phyloP scores from a whole-genome alignment of 2,888 invertebrate species.

The Cryptocephalus moraei region DNA sequence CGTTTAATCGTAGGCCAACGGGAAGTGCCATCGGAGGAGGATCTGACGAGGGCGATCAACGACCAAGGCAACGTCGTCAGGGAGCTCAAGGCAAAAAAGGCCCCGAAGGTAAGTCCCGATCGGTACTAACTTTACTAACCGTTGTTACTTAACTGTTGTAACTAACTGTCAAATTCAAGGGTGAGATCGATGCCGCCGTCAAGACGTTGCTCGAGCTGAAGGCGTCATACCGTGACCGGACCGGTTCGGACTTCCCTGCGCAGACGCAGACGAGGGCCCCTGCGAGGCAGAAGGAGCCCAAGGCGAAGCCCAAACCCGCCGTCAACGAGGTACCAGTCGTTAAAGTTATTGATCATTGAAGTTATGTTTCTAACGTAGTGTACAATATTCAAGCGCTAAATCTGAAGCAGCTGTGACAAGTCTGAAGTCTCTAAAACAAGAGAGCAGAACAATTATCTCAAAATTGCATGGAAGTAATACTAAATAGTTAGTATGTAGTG shows the following conservation, averaged over 20 bases:
- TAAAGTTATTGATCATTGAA: conserved; percentile 4
- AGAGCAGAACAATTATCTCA: too few relatives aligned
- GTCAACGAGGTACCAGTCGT: conserved; percentile 26
- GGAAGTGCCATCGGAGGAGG: conserved; percentile 30
- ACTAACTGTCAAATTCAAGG: conserved; percentile 13
- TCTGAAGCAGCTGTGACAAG: too few relatives aligned
- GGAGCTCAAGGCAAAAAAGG: conserved; percentile 42
- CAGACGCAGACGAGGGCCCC: conserved; percentile 29
- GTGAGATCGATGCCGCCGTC: conserved; percentile 46
- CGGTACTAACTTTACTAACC: too few relatives aligned
- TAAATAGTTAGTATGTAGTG: too few relatives aligned
- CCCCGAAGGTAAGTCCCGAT: conserved; percentile 31
- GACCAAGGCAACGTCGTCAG: conserved; percentile 52
- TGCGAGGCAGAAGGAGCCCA: conserved; percentile 29
- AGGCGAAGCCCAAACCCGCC: conserved; percentile 26
- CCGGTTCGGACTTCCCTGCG: conserved; percentile 41
- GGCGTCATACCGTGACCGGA: conserved; percentile 47
- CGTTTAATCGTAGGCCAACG: conserved; percentile 20
- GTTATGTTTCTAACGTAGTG: neutral
- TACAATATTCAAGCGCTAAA: too few relatives aligned
- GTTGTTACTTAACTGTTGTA: too few relatives aligned
- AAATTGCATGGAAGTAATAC: too few relatives aligned
- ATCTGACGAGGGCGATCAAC: conserved; percentile 40
- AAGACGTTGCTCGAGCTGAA: conserved; percentile 41
- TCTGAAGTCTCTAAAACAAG: too few relatives aligned